These are phyloP conservation scores for Aphelocoma coerulescens DNA, from an alignment of 2,113 vertebrate genomes.

Conservation along the genomic window DNA sequence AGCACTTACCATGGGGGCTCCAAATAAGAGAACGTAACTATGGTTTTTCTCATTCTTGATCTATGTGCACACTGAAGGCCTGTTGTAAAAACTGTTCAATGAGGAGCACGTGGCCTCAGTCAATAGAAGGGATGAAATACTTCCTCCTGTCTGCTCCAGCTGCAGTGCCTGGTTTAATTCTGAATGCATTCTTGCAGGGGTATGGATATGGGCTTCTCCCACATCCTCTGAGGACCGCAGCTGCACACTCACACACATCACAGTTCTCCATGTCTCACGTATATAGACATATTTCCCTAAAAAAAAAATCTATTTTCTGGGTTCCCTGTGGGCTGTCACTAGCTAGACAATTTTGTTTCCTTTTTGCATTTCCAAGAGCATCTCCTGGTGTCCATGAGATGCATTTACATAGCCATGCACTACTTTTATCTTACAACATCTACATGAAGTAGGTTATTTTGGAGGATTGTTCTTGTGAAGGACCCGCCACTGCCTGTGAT, in stretches of 20 bases:
- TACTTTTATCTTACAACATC: not conserved
- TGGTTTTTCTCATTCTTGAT: not conserved
- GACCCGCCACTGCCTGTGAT: not conserved
- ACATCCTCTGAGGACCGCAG: not conserved
- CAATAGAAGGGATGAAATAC: not conserved
- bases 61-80: not conserved
- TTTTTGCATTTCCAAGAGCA: not conserved
- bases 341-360: not conserved
- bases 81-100: not conserved
- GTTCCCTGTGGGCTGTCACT: not conserved
- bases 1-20: not conserved
- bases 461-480: not conserved
- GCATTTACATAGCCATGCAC: not conserved
- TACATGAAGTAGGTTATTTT: not conserved
- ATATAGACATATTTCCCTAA: not conserved
- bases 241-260: not conserved
- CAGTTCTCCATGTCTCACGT: not conserved
- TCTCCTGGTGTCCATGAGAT: accelerated
- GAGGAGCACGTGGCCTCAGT: accelerated
- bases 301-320: not conserved
- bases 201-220: not conserved
- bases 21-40: not conserved
- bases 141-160: not conserved
- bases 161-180: not conserved
- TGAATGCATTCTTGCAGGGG: not conserved